A percentile compares a stretch with the other conserved stretches of the same genome.
phyloP scores from a whole-genome alignment of 2,888 invertebrate species.

The Cryptocheilus praepositus region DNA sequence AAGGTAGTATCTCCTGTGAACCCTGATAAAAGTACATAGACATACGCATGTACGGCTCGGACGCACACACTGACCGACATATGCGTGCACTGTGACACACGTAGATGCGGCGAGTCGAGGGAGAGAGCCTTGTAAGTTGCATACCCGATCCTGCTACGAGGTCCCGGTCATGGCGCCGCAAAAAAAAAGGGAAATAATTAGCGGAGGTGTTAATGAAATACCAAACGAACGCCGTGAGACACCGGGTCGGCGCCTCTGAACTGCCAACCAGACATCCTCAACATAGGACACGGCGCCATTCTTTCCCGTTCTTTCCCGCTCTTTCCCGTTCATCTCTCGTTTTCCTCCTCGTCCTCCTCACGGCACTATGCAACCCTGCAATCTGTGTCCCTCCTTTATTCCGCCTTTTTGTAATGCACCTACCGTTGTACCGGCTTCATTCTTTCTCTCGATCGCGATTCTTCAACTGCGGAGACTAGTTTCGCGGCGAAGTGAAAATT shows the following conservation, averaged over 20 bases:
- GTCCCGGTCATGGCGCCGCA: slow-evolving; percentile 34
- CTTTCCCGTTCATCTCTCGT: slow-evolving; percentile 6
- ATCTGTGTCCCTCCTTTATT: neutral
- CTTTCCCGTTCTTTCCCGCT: slow-evolving; percentile 53
- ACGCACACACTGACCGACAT: slow-evolving; percentile 8
- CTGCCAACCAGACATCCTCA: slow-evolving; percentile 72
- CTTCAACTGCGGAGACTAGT: too few relatives aligned
- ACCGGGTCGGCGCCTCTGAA: slow-evolving; percentile 74
- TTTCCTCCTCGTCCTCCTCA: slow-evolving; percentile 2
- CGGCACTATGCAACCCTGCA: neutral
- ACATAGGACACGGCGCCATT: slow-evolving; percentile 73
- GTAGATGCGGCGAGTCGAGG: slow-evolving; percentile 21
- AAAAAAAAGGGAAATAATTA: slow-evolving; percentile 72
- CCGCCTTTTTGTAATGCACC: neutral
- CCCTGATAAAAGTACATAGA: neutral
- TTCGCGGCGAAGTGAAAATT: too few relatives aligned
- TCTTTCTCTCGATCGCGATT: too few relatives aligned
- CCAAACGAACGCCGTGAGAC: slow-evolving; percentile 72
- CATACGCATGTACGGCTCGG: neutral
- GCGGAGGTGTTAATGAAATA: slow-evolving; percentile 75
- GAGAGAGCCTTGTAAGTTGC: slow-evolving; percentile 51
- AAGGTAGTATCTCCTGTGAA: neutral
- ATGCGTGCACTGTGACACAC: slow-evolving; percentile 1
- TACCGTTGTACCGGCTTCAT: too few relatives aligned
- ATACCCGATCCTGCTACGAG: slow-evolving; percentile 56